Evolutionary conservation across 2,888 invertebrate species (phyloP).

Genomic region (Mesorhabditis spiculigera): DNA sequence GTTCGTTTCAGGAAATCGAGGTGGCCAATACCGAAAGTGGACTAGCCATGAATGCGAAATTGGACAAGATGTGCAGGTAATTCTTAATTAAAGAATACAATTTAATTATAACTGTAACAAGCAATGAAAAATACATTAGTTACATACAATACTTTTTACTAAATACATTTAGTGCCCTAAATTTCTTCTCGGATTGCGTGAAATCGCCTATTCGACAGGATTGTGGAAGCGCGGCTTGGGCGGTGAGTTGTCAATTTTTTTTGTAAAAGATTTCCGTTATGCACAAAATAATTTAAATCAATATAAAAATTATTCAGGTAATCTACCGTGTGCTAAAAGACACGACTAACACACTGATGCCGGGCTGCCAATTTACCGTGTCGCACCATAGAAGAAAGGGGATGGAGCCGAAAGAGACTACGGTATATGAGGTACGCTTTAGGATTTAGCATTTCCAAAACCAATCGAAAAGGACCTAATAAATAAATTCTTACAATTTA

Average conservation of each 20-base stretch:
- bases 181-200: constrained; percentile 54
- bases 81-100: not conserved
- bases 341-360: constrained; percentile 57
- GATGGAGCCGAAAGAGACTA: not conserved
- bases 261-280: not conserved
- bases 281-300: not conserved
- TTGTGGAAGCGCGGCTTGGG: constrained; percentile 48
- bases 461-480: no score
- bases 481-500: no score
- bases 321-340: constrained; percentile 57
- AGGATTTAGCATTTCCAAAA: no score
- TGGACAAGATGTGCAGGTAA: constrained; percentile 55
- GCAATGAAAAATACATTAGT: no score
- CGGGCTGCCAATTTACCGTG: constrained; percentile 50
- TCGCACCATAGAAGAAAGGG: not conserved
- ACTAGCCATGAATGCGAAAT: constrained; percentile 44
- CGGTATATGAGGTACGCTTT: no score
- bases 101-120: no score
- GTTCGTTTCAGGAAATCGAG: constrained; percentile 40
- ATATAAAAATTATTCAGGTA: constrained; percentile 23
- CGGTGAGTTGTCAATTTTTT: constrained; percentile 16
- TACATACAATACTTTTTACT: not conserved
- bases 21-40: constrained; percentile 44
- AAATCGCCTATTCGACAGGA: constrained; percentile 42
- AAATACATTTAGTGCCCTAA: constrained; percentile 47